Conservation (phyloP, 1,140 invertebrate species). For the Drosophila pseudoananassae region DNA sequence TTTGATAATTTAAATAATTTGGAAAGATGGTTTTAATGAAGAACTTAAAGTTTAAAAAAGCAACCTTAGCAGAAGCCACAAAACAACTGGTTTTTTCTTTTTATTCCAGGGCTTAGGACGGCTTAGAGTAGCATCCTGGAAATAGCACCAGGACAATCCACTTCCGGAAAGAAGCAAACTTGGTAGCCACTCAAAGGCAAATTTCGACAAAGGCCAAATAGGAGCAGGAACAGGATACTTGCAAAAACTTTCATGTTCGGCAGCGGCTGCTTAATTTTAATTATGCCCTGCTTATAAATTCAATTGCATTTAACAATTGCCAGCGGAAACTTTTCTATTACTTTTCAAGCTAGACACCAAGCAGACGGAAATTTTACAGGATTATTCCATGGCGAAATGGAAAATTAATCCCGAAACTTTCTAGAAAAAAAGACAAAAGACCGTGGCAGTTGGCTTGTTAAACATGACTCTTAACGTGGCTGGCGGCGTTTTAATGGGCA, state of each 20-base stretch:
- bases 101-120: conserved; percentile 4
- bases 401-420: conserved; percentile 68
- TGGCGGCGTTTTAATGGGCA: conserved; percentile 26
- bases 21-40: background rate
- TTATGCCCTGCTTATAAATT: conserved; percentile 80
- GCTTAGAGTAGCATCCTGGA: conserved; percentile 1
- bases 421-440: conserved; percentile 27
- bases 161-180: conserved; percentile 32
- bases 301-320: conserved; percentile 81
- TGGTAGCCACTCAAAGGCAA: conserved; percentile 48
- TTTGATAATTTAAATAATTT: background rate
- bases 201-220: conserved; percentile 27
- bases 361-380: conserved; percentile 62
- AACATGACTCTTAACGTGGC: conserved; percentile 33
- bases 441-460: conserved; percentile 20
- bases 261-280: conserved; percentile 75
- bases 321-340: conserved; percentile 53
- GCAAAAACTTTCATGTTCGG: conserved; percentile 62
- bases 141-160: conserved; percentile 24
- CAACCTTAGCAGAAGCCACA: background rate
- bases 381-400: conserved; percentile 68
- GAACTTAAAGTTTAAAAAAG: background rate
- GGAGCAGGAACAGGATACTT: conserved; percentile 60
- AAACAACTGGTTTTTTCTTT: background rate
- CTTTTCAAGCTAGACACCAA: conserved; percentile 26